A percentile compares a stretch with the other conserved stretches of the same genome.
Evolutionary conservation across 2,797 vertebrate species (phyloP).

Genomic region (Cygnus olor): DNA sequence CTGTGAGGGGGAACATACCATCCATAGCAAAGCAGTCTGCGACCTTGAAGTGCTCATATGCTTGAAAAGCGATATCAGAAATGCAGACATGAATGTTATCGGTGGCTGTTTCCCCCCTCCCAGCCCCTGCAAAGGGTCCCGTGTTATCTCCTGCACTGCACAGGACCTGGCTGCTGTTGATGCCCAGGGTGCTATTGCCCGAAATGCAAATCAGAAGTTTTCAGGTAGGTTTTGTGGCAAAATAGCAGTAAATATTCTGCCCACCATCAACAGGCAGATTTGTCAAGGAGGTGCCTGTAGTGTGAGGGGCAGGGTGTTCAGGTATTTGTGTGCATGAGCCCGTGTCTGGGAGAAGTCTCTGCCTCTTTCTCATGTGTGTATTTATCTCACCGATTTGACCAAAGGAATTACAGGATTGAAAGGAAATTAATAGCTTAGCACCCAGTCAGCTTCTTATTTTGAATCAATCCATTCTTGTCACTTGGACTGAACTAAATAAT

Average conservation of each 20-base stretch:
- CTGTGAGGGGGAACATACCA: background rate
- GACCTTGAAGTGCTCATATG: background rate
- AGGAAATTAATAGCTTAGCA: conserved; percentile 8
- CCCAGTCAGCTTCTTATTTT: conserved; percentile 36
- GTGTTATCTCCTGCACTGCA: background rate
- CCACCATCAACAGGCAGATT: background rate
- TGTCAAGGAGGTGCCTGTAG: background rate
- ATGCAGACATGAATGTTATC: background rate
- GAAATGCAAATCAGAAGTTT: background rate
- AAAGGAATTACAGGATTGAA: conserved; percentile 16
- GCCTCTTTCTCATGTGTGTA: background rate
- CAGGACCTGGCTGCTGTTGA: background rate
- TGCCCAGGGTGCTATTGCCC: background rate
- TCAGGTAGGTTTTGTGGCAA: background rate
- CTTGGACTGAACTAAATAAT: conserved; percentile 54
- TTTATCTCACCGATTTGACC: background rate
- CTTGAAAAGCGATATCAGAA: background rate
- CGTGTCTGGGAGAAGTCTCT: background rate
- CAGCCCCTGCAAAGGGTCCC: background rate
- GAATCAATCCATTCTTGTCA: conserved; percentile 52
- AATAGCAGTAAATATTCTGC: background rate
- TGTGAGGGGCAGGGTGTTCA: too few species aligned
- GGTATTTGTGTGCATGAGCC: background rate
- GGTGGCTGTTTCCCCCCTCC: background rate
- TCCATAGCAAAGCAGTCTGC: background rate